phyloP scores from a whole-genome alignment of 2,888 invertebrate species.

The Drosophila leonis region DNA sequence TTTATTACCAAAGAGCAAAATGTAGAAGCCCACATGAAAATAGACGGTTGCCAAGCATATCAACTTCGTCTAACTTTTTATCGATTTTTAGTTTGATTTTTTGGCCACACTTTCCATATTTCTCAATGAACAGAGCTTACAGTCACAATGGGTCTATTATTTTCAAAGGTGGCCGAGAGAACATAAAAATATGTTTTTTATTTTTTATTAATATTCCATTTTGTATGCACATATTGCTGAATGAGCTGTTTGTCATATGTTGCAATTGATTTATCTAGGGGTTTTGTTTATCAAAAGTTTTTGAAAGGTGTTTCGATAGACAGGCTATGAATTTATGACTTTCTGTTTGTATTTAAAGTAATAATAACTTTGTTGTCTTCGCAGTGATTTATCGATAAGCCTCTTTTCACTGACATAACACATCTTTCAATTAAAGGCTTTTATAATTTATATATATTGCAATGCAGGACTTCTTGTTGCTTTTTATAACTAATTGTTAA shows the following conservation, averaged over 20 bases:
- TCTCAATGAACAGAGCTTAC: slow-evolving; percentile 33
- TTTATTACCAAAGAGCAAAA: slow-evolving; percentile 43
- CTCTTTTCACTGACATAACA: background rate
- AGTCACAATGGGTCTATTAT: slow-evolving; percentile 40
- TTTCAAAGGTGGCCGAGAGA: slow-evolving; percentile 11
- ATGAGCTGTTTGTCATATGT: slow-evolving; percentile 22
- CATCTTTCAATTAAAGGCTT: slow-evolving; percentile 8
- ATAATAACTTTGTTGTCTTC: slow-evolving; percentile 14
- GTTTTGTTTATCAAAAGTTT: slow-evolving; percentile 21
- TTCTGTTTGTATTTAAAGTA: slow-evolving; percentile 10
- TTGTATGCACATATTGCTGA: slow-evolving; percentile 17
- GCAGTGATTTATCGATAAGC: slow-evolving; percentile 40
- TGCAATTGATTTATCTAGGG: slow-evolving; percentile 42
- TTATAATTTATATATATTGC: background rate
- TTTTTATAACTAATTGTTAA: background rate
- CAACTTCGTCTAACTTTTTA: slow-evolving; percentile 32
- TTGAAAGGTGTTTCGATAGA: slow-evolving; percentile 15
- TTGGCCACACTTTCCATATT: slow-evolving; percentile 25
- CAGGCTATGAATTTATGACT: slow-evolving; percentile 27
- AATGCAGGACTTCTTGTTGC: background rate
- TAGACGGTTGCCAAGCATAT: slow-evolving; percentile 14
- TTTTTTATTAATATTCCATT: slow-evolving; percentile 13
- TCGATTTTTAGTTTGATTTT: slow-evolving; percentile 30
- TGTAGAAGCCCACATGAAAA: slow-evolving; percentile 46
- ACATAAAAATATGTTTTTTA: slow-evolving; percentile 24